A percentile compares a stretch with the other conserved stretches of the same genome.
phyloP scores from a whole-genome alignment of 2,797 vertebrate genomes.

The Sebastes matsubarae region DNA sequence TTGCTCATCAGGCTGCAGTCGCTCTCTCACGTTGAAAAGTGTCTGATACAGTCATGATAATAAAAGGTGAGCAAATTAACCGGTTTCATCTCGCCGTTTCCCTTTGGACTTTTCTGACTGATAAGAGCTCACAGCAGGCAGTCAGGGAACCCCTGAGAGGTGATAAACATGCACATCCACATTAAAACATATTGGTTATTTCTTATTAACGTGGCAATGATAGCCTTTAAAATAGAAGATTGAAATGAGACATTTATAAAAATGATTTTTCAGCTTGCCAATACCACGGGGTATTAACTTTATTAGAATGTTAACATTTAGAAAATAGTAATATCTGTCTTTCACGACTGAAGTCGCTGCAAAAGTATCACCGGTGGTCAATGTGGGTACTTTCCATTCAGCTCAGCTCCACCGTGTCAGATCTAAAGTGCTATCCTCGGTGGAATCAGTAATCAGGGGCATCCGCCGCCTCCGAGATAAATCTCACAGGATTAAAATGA shows the following conservation, averaged over 20 bases:
- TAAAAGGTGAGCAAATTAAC: constrained; percentile 28
- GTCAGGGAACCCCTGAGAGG: not conserved
- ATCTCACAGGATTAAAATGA: constrained; percentile 29
- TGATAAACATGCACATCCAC: not conserved
- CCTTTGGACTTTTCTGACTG: constrained; percentile 5
- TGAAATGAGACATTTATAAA: not conserved
- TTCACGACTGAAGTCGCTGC: not conserved
- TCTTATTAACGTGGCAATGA: not conserved
- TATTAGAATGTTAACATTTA: not conserved
- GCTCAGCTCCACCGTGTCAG: not conserved
- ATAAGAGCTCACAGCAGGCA: constrained; percentile 25
- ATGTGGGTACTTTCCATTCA: not conserved
- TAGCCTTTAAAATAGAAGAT: not conserved
- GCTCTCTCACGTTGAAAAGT: not conserved
- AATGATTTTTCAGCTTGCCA: not conserved
- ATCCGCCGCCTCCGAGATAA: not conserved
- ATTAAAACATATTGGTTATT: not conserved
- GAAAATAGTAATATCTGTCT: not conserved
- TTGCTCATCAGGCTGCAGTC: not conserved
- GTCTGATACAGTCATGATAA: constrained; percentile 5
- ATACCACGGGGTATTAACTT: not conserved
- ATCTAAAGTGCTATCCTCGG: not conserved
- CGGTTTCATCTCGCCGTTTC: constrained; percentile 5
- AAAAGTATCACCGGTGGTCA: not conserved
- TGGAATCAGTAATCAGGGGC: constrained; percentile 17